These are phyloP conservation scores for Coptodon bakossiorum DNA, from an alignment of 2,113 vertebrate species.

Conservation along the genomic window DNA sequence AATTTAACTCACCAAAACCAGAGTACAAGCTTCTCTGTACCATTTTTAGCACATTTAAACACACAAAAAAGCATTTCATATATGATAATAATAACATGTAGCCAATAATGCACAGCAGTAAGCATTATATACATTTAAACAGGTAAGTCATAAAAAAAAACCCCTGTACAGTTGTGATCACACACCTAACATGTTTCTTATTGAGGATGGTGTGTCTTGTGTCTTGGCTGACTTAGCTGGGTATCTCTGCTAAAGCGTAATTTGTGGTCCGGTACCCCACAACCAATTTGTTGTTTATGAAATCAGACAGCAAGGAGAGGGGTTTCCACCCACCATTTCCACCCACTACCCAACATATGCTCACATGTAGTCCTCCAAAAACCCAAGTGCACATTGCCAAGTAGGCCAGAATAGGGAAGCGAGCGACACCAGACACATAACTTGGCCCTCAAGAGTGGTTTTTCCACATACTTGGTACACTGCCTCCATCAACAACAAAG, in stretches of 20 bases:
- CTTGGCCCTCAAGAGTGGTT: neutral
- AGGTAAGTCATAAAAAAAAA: neutral
- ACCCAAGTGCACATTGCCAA: neutral
- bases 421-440: accelerated
- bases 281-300: neutral
- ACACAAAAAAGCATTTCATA: neutral
- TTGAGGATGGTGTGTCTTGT: neutral
- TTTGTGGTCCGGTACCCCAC: neutral
- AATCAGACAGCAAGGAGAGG: neutral
- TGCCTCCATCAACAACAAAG: neutral
- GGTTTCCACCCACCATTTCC: neutral
- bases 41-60: neutral
- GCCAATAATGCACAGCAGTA: neutral
- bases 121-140: neutral
- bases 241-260: neutral
- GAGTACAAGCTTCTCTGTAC: neutral
- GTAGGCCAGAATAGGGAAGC: neutral
- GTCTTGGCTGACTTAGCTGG: neutral
- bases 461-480: neutral
- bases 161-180: neutral
- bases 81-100: neutral
- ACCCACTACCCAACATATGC: neutral
- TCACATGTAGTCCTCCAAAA: neutral
- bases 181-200: neutral
- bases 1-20: neutral